phyloP scores from a whole-genome alignment of 2,888 invertebrate genomes.

The Philereme transversata region DNA sequence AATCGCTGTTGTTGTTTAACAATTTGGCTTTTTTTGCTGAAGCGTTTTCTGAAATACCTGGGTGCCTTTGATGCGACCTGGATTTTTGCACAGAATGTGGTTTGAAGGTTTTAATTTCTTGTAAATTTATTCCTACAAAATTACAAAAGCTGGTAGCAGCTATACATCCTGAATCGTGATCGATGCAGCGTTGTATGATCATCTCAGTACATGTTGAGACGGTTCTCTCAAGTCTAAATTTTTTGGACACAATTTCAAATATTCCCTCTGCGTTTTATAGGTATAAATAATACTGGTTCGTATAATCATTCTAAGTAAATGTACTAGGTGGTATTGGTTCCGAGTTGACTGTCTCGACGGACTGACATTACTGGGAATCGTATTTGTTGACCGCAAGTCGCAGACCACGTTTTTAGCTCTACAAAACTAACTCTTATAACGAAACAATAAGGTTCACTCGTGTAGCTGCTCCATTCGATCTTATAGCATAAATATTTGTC shows the following conservation, averaged over 20 bases:
- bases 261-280: not conserved
- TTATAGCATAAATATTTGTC: slow-evolving; percentile 70
- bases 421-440: slow-evolving; percentile 31
- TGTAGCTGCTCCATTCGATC: slow-evolving; percentile 44
- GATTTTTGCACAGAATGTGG: not conserved
- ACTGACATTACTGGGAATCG: slow-evolving; percentile 52
- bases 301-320: slow-evolving; percentile 37
- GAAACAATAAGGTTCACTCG: slow-evolving; percentile 27
- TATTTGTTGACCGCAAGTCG: slow-evolving; percentile 65
- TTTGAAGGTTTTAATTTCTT: too few species aligned
- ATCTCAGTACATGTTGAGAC: too few species aligned
- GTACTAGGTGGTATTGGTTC: slow-evolving; percentile 36
- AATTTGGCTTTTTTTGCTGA: slow-evolving; percentile 10
- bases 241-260: too few species aligned
- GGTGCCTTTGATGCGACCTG: slow-evolving; percentile 1
- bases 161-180: too few species aligned
- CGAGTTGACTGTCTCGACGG: slow-evolving; percentile 37
- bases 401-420: slow-evolving; percentile 36
- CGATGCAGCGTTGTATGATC: too few species aligned
- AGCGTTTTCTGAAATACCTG: not conserved
- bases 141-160: too few species aligned
- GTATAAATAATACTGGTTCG: slow-evolving; percentile 17
- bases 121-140: too few species aligned
- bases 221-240: too few species aligned
- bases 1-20: slow-evolving; percentile 11